Percentiles rank a stretch among this genome's conserved stretches.
These are phyloP conservation scores for Tokudaia tokunoshimensis DNA, from an alignment of 2,797 vertebrate genomes.

Conservation along the genomic window DNA sequence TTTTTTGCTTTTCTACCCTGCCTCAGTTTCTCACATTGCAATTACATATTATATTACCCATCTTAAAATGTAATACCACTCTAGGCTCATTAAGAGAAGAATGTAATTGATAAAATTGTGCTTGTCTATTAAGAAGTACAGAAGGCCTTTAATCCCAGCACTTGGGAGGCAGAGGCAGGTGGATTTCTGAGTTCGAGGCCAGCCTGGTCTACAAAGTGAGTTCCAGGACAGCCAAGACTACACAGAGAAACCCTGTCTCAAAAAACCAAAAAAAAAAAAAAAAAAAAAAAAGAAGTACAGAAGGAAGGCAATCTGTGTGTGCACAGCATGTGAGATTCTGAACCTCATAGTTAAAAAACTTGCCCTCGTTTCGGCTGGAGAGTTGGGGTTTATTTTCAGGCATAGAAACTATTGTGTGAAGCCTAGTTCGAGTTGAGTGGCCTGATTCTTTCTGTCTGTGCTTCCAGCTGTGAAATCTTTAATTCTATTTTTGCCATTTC, in stretches of 20 bases:
- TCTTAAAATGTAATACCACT: neutral
- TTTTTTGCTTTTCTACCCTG: neutral
- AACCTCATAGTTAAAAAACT: neutral
- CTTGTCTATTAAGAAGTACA: neutral
- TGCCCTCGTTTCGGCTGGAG: neutral
- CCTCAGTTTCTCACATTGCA: neutral
- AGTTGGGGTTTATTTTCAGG: neutral
- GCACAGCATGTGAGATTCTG: neutral
- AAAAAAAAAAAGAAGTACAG: constrained; percentile 7
- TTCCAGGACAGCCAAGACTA: too few relatives aligned
- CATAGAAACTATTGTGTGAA: neutral
- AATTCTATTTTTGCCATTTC: constrained; percentile 50
- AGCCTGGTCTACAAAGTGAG: too few relatives aligned
- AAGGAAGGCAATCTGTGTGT: neutral
- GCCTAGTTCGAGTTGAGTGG: neutral
- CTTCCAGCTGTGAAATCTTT: neutral
- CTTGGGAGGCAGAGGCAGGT: too few relatives aligned
- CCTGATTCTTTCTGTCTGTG: neutral
- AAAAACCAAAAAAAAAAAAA: too few relatives aligned
- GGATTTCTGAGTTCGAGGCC: too few relatives aligned
- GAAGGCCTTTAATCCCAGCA: too few relatives aligned
- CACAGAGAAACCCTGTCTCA: too few relatives aligned
- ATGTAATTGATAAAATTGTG: neutral
- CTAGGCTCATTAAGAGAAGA: neutral
- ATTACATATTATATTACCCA: neutral